Conservation (phyloP, 1,140 invertebrate genomes). For the Drosophila sp. region DNA sequence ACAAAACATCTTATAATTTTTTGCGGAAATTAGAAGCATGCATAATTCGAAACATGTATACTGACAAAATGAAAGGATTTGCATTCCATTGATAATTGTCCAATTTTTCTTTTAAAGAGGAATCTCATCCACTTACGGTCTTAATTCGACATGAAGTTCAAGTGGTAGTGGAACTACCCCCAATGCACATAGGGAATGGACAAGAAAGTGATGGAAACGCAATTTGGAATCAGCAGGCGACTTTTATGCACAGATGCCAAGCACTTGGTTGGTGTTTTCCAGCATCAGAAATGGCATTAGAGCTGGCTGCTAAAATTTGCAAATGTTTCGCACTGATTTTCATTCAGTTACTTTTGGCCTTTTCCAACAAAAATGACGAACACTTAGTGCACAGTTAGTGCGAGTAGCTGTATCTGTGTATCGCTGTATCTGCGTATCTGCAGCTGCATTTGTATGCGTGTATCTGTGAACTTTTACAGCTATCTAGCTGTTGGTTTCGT, state of each 20-base stretch:
- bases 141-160: conserved; percentile 1
- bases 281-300: conserved; percentile 7
- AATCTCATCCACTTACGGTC: neutral
- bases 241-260: conserved; percentile 51
- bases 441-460: conserved; percentile 4
- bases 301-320: conserved; percentile 58
- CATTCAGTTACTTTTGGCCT: conserved; percentile 59
- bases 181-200: conserved; percentile 1
- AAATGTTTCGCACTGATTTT: conserved; percentile 70
- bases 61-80: too few species aligned
- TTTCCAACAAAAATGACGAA: conserved; percentile 10
- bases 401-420: conserved; percentile 7
- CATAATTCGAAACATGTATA: too few species aligned
- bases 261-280: conserved; percentile 57
- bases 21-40: too few species aligned
- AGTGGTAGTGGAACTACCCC: conserved; percentile 4
- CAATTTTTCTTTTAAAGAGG: neutral
- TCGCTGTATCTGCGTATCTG: conserved; percentile 4
- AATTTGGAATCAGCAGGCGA: conserved; percentile 53
- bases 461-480: conserved; percentile 1
- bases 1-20: too few species aligned
- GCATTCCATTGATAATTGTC: too few species aligned
- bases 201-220: conserved; percentile 52
- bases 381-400: neutral
- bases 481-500: conserved; percentile 34